Percentiles rank a stretch among this genome's conserved stretches.
Conservation (phyloP, 1,140 invertebrate genomes). For the Pseudomyrmex dendroicus region DNA sequence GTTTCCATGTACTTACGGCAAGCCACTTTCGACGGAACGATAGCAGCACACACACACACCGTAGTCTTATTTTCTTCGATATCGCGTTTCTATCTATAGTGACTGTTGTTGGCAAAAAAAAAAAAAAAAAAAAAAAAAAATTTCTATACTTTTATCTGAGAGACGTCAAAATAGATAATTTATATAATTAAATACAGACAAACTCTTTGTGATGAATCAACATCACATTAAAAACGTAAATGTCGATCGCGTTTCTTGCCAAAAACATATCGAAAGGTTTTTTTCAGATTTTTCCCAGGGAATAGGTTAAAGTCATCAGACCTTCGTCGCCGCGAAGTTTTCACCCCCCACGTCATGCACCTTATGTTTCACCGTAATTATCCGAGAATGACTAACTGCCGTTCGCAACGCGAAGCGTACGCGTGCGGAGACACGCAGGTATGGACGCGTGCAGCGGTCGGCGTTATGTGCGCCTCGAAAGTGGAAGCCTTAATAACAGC, state of each 20-base stretch:
- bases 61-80: background rate
- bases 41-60: background rate
- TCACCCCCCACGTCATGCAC: background rate
- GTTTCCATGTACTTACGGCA: conserved; percentile 9
- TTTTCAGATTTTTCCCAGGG: background rate
- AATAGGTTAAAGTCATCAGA: conserved; percentile 16
- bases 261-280: no score
- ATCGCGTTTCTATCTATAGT: background rate
- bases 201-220: no score
- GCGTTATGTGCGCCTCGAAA: conserved; percentile 16
- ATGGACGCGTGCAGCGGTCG: conserved; percentile 63
- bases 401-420: conserved; percentile 61
- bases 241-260: no score
- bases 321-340: background rate
- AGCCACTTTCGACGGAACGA: background rate
- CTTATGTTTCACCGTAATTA: conserved; percentile 27
- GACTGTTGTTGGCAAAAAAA: background rate
- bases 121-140: no score
- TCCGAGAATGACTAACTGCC: conserved; percentile 68
- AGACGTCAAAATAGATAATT: background rate
- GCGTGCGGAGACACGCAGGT: conserved; percentile 68
- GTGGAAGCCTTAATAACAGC: conserved; percentile 76
- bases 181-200: background rate
- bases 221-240: no score
- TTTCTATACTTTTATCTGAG: no score